These are phyloP conservation scores for fruit fly (Drosophila melanogaster) DNA, from an alignment of 1,140 invertebrate species.

Conservation along the genomic window DNA sequence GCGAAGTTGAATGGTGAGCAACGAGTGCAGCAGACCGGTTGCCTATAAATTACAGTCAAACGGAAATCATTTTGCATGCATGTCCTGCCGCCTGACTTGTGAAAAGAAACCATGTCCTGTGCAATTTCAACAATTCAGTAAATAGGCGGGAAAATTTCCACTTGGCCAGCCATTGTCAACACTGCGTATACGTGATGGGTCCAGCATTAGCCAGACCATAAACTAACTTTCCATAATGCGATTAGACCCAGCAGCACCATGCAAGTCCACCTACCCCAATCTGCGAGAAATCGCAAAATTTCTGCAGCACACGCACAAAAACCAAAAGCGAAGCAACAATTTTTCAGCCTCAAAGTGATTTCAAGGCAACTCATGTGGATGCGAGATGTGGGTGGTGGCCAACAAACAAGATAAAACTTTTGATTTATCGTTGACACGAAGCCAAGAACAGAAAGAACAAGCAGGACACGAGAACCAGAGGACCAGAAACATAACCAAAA, in stretches of 20 bases:
- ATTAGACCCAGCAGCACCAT: constrained; percentile 28
- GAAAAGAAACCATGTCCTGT: constrained; percentile 26
- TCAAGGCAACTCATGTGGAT: constrained; percentile 33
- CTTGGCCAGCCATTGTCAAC: constrained; percentile 39
- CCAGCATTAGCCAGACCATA: constrained; percentile 12
- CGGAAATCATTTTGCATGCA: constrained; percentile 73
- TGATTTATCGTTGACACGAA: constrained; percentile 81
- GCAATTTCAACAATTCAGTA: constrained; percentile 60
- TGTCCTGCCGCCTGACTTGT: constrained; percentile 20
- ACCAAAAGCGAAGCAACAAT: constrained; percentile 43
- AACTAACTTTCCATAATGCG: constrained; percentile 41
- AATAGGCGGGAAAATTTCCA: constrained; percentile 48
- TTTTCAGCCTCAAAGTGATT: constrained; percentile 54
- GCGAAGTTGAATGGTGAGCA: constrained; percentile 7
- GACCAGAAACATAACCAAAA: neutral
- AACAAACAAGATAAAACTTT: constrained; percentile 78
- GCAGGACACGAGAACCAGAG: constrained; percentile 4
- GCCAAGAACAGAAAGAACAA: constrained; percentile 38
- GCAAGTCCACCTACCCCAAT: constrained; percentile 8
- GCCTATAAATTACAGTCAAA: constrained; percentile 75
- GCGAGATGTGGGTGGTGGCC: constrained; percentile 6
- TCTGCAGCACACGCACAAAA: constrained; percentile 48
- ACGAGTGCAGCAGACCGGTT: constrained; percentile 24
- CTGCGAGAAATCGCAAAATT: constrained; percentile 20
- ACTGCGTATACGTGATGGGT: constrained; percentile 34